phyloP scores from a whole-genome alignment of 2,888 invertebrate genomes.

The Cistogaster globosa region DNA sequence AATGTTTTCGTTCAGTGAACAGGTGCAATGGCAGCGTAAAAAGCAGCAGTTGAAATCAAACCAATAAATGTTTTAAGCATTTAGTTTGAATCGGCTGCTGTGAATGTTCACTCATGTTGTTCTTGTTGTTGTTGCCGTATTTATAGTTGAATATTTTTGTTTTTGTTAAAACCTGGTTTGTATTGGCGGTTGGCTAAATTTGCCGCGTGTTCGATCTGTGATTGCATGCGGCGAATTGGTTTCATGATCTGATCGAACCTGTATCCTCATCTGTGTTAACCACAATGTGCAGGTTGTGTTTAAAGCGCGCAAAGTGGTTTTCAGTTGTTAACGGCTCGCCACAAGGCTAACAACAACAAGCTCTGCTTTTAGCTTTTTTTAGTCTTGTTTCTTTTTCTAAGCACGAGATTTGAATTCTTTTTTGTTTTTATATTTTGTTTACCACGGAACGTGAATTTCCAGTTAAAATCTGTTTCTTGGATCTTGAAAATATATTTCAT shows the following conservation, averaged over 20 bases:
- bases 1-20: constrained; percentile 40
- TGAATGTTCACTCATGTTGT: constrained; percentile 17
- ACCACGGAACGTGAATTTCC: constrained; percentile 73
- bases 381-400: constrained; percentile 48
- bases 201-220: constrained; percentile 69
- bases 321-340: constrained; percentile 84
- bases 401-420: constrained; percentile 54
- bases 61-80: constrained; percentile 52
- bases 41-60: constrained; percentile 60
- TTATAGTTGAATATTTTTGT: constrained; percentile 2
- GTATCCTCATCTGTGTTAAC: constrained; percentile 63
- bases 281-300: constrained; percentile 78
- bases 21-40: constrained; percentile 26
- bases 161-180: constrained; percentile 49
- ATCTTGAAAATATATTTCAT: constrained; percentile 21
- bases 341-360: constrained; percentile 83
- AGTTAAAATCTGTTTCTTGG: constrained; percentile 59
- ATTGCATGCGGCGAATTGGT: constrained; percentile 69
- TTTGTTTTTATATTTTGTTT: constrained; percentile 68
- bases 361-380: constrained; percentile 61
- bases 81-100: constrained; percentile 44
- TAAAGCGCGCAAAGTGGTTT: constrained; percentile 83
- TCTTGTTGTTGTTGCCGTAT: constrained; percentile 4
- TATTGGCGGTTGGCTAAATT: constrained; percentile 50
- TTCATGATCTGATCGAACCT: constrained; percentile 59